Percentiles rank a stretch among this genome's conserved stretches.
Conservation (phyloP, 2,888 invertebrate genomes). For the Spisula subtruncata region DNA sequence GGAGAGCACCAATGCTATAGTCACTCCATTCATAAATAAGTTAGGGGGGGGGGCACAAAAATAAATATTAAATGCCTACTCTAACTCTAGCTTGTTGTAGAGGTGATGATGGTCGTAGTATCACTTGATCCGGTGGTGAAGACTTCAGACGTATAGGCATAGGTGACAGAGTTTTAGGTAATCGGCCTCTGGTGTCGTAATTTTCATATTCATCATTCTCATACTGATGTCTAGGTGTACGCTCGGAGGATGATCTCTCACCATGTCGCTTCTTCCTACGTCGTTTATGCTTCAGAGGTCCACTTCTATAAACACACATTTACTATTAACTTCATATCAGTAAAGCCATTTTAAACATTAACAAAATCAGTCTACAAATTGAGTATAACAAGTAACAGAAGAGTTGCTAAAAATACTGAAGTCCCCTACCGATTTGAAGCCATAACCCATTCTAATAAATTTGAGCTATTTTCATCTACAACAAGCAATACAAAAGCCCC, state of each 20-base stretch:
- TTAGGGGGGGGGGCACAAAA: too few relatives aligned
- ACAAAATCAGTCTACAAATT: too few relatives aligned
- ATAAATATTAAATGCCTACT: conserved; percentile 21
- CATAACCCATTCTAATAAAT: too few relatives aligned
- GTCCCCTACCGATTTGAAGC: too few relatives aligned
- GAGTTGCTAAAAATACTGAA: too few relatives aligned
- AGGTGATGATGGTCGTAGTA: conserved; percentile 63
- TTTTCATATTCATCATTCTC: conserved; percentile 22
- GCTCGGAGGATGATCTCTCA: conserved; percentile 34
- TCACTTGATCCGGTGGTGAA: conserved; percentile 48
- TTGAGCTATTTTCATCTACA: too few relatives aligned
- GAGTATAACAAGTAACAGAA: too few relatives aligned
- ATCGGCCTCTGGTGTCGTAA: not conserved
- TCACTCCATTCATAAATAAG: too few relatives aligned
- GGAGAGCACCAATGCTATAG: too few relatives aligned
- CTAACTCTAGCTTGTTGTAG: conserved; percentile 56
- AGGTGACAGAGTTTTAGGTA: conserved; percentile 68
- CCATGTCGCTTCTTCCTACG: conserved; percentile 44
- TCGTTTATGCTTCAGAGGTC: conserved; percentile 42
- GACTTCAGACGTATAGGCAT: conserved; percentile 60
- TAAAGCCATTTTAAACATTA: too few relatives aligned
- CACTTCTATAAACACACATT: conserved; percentile 28
- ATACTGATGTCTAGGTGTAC: conserved; percentile 29
- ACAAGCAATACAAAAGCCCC: too few relatives aligned
- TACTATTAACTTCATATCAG: not conserved